Base-by-base conservation (phyloP, 2,797 vertebrate species). In the Hypotaenidia philippensis region DNA sequence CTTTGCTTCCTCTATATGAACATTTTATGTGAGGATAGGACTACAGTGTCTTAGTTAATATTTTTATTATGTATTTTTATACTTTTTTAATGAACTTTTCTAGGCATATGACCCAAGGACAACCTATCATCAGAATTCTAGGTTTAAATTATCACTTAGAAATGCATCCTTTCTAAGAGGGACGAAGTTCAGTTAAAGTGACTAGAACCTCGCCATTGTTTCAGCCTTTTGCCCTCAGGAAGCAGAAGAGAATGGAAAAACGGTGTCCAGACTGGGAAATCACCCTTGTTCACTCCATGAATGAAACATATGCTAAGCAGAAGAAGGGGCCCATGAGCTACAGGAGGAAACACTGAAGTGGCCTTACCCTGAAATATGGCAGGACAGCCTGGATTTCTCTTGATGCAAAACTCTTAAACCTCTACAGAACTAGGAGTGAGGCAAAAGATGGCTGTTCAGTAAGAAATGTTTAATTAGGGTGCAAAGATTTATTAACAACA, bases 401-500 rank as follows among this genome's bases (percentile, higher is more conserved):
- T 75, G 31, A 65, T 83, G 32, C 17, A 77, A 93, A 92, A 84
- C 13, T 79, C 59, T 72, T 66, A 72, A 84, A 92, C 66, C 19
- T 72, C 47, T 77, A 49, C 50, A 2, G 49, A 3, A 56, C 23
- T 45, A 87, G 36, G 49, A 82, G 13, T 71, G 36, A 70, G 21
- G 53, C 13, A 70, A 77, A 94, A 94, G 68, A 78, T 59, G 26
- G 56, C 82, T 78, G n/a, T 77, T 93, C 80, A 70, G 15, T 47
- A 70, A 87, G 47, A 91, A 75, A 9, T 40, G 25, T 27, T 63
- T 95, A 80, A 89, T 83, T 90, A 91, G 44, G 40, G 84, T 82
- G 41, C 34, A 59, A 92, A 83, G 34, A 13, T 87, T 93, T 70
- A 40, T 31, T 60, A 64, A 74, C 27, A 69, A 77, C 84, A 81